Base-by-base conservation (phyloP, 2,797 vertebrate genomes). In the Saxicola maurus region DNA sequence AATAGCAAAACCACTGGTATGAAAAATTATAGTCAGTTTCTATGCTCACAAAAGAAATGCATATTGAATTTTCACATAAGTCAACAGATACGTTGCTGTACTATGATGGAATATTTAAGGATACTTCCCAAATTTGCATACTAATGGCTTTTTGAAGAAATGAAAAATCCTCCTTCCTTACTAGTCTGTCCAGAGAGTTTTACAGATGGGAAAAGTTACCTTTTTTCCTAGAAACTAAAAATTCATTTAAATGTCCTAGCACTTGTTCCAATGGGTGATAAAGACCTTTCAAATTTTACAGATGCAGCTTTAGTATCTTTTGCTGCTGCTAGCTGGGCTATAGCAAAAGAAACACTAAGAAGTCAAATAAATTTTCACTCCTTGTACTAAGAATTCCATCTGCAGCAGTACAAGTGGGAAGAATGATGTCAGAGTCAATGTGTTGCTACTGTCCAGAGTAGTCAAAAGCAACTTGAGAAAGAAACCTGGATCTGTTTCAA, bases 11-110 rank as follows among this genome's bases (percentile, higher is more conserved):
- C 15, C 64, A 78, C 45, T 51, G 61, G 37, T 57, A 68, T 84
- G 93, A 93, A 84, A 92, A 93, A 89, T 71, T 87, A 62, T 23
- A 86, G 66, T 65, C 33, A 1, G 64, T 21, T 89, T 87, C 82
- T 62, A 9, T 31, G 57, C 33, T 88, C 71, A 78, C 31, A 31
- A 40, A 66, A 91, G 37, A 64, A 92, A 60, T 13, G 11, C 5
- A 56, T 48, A 77, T 4, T 85, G 60, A 43, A 90, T 77, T 90
- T 79, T 85, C 56, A 67, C 12, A 2, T 7, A 81, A 81, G 52
- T 59, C 35, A 87, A 82, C 48, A 90, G 61, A 80, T 52, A 78
- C 0, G 0, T 25, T 74, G 40, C 61, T 79, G 48, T 12, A 82
- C 17, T 24, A 57, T 37, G 49, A 87, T 52, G 31, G 45, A 82